A percentile compares a stretch with the other conserved stretches of the same genome.
Evolutionary conservation across 2,888 invertebrate genomes (phyloP).

Genomic region (Pyralis farinalis): DNA sequence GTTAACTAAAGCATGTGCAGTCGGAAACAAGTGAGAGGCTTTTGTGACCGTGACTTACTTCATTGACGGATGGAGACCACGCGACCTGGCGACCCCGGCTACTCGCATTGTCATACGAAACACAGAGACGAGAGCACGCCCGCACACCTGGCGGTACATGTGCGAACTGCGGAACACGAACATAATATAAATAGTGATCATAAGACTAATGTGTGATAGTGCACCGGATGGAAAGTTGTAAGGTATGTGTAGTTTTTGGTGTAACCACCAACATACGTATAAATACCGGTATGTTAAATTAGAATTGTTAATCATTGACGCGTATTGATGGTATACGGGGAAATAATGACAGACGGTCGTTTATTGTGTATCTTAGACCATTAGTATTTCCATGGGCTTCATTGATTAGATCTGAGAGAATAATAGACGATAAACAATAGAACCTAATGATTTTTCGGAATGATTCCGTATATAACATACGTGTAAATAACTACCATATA

Average conservation of each 20-base stretch:
- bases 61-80: constrained; percentile 55
- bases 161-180: neutral
- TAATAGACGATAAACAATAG: no score
- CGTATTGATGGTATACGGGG: no score
- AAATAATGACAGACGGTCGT: no score
- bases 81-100: constrained; percentile 50
- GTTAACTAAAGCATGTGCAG: constrained; percentile 17
- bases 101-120: constrained; percentile 61
- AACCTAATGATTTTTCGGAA: no score
- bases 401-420: no score
- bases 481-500: no score
- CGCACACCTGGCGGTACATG: constrained; percentile 25
- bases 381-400: no score
- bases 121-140: constrained; percentile 23
- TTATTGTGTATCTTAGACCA: no score
- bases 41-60: constrained; percentile 59
- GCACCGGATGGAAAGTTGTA: neutral
- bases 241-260: neutral
- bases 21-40: constrained; percentile 59
- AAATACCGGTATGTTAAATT: no score
- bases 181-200: constrained; percentile 6
- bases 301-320: no score
- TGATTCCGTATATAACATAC: no score
- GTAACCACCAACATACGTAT: neutral
- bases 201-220: constrained; percentile 7